Percentiles rank a stretch among this genome's conserved stretches.
These are phyloP conservation scores for Catharus minimus DNA, from an alignment of 2,113 vertebrate species.

Conservation along the genomic window DNA sequence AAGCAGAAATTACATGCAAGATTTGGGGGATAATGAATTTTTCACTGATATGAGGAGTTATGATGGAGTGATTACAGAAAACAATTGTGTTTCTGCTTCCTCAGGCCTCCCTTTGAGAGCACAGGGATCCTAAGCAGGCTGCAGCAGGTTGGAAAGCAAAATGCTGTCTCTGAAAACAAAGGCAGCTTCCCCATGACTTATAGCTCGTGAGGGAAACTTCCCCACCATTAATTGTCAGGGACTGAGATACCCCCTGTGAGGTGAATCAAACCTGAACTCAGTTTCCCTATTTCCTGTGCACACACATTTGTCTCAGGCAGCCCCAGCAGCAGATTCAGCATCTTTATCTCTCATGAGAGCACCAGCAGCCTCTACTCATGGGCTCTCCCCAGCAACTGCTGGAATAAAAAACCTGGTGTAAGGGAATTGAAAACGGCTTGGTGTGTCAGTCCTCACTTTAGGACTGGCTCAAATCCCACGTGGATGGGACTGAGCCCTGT, in stretches of 20 bases:
- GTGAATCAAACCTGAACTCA: neutral
- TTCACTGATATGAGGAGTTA: neutral
- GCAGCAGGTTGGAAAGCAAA: neutral
- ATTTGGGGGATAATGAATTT: neutral
- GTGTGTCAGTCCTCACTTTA: neutral
- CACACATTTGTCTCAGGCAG: neutral
- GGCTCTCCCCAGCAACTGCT: neutral
- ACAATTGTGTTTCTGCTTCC: neutral
- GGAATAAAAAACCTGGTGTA: neutral
- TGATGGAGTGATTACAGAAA: neutral
- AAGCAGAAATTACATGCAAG: neutral
- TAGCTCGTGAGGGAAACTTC: neutral
- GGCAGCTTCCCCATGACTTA: neutral
- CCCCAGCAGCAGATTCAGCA: neutral
- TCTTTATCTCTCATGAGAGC: neutral
- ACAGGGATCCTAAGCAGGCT: neutral
- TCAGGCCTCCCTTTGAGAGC: neutral
- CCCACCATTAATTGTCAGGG: neutral
- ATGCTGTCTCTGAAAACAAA: neutral
- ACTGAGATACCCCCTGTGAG: neutral
- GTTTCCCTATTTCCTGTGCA: neutral
- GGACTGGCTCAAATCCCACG: neutral
- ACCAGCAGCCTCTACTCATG: rapidly evolving
- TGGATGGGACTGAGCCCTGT: neutral
- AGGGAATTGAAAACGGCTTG: neutral